Evolutionary conservation across 92 coral and sea anemone genomes (phyloP), one percentile per base, ranked within the genome.

Genomic region (Montipora capitata): DNA sequence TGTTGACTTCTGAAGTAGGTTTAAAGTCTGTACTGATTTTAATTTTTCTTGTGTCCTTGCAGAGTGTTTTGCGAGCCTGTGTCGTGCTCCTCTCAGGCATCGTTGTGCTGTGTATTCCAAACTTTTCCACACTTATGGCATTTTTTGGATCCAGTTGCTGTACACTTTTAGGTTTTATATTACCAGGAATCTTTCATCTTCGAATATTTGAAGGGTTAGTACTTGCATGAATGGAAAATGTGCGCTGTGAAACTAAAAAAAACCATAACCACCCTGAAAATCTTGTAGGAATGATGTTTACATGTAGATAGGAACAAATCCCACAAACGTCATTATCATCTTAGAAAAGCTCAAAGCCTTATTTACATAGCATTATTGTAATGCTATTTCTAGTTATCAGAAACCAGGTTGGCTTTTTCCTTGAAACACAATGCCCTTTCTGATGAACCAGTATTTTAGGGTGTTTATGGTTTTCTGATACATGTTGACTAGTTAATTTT

Each of bases 101-200:
- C 2, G 92, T 97, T 66, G 99, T 97, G 44, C 67, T 94, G 4
- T 88, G 88, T 27, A 96, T 97, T 75, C 98, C 99, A 18, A 95
- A 93, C 91, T 97, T 97, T 81, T 96, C 99, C 72, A 96, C 96
- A 51, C 87, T 97, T 17, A 97, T 97, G 99, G 97, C 96, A 54
- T 89, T 97, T 16, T 94, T 97, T 87, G 99, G 99, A 4, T 97
- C 99, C 44, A 92, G 98, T 16, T 97, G 98, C 41, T 97, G 99
- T 76, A 94, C 98, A 1, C 87, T 97, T 43, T 79, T 97, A 42
- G 96, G 97, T 0, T 96, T 97, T 68, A 89, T 97, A 16, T 74
- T 97, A 72, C 99, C 99, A 54, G 98, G 97, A 9, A 12, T 96
- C 48, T 97, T 97, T 86, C 99, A 97, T 80, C 89, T 97, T 15